These are phyloP conservation scores for Archips xylosteana DNA, from an alignment of 2,888 invertebrate species.

Conservation along the genomic window DNA sequence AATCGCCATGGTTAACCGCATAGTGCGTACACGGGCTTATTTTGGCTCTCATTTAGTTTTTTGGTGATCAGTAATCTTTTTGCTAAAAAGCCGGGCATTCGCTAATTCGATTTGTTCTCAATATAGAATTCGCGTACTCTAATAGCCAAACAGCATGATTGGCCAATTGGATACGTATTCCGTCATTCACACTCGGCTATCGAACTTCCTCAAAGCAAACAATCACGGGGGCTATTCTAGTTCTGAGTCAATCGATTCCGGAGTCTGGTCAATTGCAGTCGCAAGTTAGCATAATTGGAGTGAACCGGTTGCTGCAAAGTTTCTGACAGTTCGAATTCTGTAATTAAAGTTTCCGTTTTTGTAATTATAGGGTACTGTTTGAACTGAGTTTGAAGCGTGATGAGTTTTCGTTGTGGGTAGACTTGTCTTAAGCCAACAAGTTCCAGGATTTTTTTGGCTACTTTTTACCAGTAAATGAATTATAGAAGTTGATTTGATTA, in stretches of 20 bases:
- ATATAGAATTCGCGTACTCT: too few species aligned
- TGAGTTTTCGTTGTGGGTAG: background rate
- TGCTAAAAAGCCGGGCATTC: too few species aligned
- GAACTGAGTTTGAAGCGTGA: background rate
- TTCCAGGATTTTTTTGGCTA: too few species aligned
- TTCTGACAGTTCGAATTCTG: background rate
- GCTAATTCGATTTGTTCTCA: too few species aligned
- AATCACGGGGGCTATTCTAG: slow-evolving; percentile 10
- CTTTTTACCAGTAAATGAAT: too few species aligned
- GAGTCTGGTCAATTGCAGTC: slow-evolving; percentile 9
- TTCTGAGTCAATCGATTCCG: slow-evolving; percentile 22
- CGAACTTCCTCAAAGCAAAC: slow-evolving; percentile 10
- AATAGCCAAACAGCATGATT: background rate
- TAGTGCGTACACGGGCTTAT: too few species aligned
- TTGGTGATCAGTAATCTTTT: too few species aligned
- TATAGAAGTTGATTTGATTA: too few species aligned
- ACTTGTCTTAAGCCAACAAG: too few species aligned
- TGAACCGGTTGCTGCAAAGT: background rate
- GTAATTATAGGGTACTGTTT: background rate
- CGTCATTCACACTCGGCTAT: background rate
- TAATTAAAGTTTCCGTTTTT: background rate
- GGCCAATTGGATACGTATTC: background rate
- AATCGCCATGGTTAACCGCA: too few species aligned
- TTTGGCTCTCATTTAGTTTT: too few species aligned
- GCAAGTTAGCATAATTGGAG: slow-evolving; percentile 28